Evolutionary conservation across 2,113 vertebrate genomes (phyloP), one percentile per base, ranked within the genome.

Genomic region (Ceyx cyanopectus): DNA sequence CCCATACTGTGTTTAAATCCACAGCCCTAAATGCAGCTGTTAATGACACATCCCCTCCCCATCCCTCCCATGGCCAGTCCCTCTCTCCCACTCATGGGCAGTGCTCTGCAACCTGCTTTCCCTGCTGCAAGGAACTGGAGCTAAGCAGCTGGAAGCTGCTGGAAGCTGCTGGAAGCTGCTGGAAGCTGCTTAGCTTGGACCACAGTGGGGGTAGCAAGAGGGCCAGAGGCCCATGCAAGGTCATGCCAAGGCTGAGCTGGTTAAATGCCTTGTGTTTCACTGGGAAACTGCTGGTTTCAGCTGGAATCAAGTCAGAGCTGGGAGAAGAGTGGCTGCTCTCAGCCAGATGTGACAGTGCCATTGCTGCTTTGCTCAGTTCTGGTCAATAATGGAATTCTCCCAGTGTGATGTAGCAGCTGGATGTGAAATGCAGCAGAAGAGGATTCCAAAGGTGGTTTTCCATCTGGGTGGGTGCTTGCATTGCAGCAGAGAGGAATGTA

Each of bases 71-170:
- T 13, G 40, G 73, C 43, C 85, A 85, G 32, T 37, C 41, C 12
- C 16, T 89, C 45, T 91, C 45, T 80, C 15, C 40, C 2, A 2
- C 54, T 92, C 46, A 51, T 69, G 66, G 73, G 69, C 73, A 58
- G 34, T 61, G 58, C 86, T 90, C 23, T 65, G 62, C 30, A 92
- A 87, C 45, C 60, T 58, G 37, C 81, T 89, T 75, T 73, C 74
- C 54, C 41, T 79, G 74, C 62, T 82, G 78, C 0, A 15, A 95
- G 74, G 91, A 72, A 62, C 19, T 41, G 62, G 81, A 88, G 79
- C 56, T 92, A 87, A 94, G 94, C 85, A 90, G 92, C 65, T 96
- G 32, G 43, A 50, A 93, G 65, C 91, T 37, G 37, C 34, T 34
- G 34, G 34, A 34, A 34, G 65, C 91, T 37, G 37, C 34, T 34